Base-by-base conservation (phyloP, 1,140 invertebrate genomes). In the Neodiprion lecontei region DNA sequence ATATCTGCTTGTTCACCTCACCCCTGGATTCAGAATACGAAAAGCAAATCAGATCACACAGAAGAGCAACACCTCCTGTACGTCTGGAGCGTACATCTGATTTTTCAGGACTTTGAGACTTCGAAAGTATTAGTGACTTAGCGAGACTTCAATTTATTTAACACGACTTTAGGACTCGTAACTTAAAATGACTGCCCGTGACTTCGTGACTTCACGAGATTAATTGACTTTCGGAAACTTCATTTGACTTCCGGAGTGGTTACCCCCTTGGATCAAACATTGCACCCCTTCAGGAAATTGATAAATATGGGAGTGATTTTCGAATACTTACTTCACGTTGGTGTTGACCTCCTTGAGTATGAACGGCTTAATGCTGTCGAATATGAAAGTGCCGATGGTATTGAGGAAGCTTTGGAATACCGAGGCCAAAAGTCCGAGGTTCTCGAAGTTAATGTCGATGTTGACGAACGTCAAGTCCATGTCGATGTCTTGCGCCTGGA, bases 341-440 rank as follows among this genome's bases (percentile, higher is more conserved):
- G 90, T 91, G 79, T 96, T 95, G 0, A 94, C 93, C 85, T 96
- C 92, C 76, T 91, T 91, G 7, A 96, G 86, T 77, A 96, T 92
- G 74, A 94, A 95, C 0, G 95, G 95, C 82, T 96, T 96, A 74
- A 96, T 94, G 12, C 93, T 94, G 79, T 96, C 95, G 78, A 96
- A 96, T 0, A 96, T 89, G 67, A 95, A 92, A n/a, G 91, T 91
- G 0, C 95, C 95, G 0, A 95, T 89, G 0, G 94, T 94, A 83
- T 96, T 96, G 3, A 96, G 90, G 48, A 96, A 88, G 0, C 93
- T 90, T 88, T 96, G 94, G 75, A 96, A 92, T 73, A 96, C 89
- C 21, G 90, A 88, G 0, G 93, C 94, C 48, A 95, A 86, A 71
- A 95, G 91, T 5, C 95, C 95, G 0, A 95, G 88, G 83, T 95